phyloP scores from a whole-genome alignment of 2,113 vertebrate genomes.

The Menidia beryllina region DNA sequence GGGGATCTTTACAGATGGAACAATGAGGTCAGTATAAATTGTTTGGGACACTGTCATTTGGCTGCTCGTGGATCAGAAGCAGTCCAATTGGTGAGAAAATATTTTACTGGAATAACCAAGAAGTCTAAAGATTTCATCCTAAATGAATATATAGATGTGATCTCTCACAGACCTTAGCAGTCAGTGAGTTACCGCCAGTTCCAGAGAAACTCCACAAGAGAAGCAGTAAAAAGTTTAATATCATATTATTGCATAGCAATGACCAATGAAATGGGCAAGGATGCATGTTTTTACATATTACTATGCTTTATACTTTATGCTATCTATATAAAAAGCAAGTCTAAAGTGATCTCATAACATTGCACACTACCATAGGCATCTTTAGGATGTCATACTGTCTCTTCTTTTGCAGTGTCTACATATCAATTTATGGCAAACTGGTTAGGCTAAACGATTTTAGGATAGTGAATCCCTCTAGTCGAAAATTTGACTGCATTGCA shows the following conservation, averaged over 20 bases:
- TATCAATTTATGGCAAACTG: neutral
- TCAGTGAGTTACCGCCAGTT: neutral
- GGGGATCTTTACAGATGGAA: slow-evolving; percentile 60
- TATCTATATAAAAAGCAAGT: too few relatives aligned
- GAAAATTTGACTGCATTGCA: too few relatives aligned
- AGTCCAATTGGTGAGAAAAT: slow-evolving; percentile 43
- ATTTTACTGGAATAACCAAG: slow-evolving; percentile 37
- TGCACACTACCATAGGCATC: neutral
- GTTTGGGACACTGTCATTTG: slow-evolving; percentile 56
- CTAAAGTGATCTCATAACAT: neutral
- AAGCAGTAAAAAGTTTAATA: neutral
- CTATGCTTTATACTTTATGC: neutral
- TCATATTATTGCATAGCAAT: too few relatives aligned
- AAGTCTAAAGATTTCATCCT: neutral
- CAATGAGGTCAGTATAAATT: slow-evolving; percentile 72
- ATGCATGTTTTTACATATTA: neutral
- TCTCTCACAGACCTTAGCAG: neutral
- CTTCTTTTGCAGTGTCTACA: neutral
- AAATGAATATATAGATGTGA: neutral
- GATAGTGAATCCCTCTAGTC: too few relatives aligned
- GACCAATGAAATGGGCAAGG: neutral
- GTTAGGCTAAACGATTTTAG: neutral
- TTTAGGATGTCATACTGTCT: too few relatives aligned
- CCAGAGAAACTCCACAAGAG: neutral
- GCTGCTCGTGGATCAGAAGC: slow-evolving; percentile 47